These are phyloP conservation scores for Anniella stebbinsi DNA, from an alignment of 2,797 vertebrate species.

Conservation along the genomic window DNA sequence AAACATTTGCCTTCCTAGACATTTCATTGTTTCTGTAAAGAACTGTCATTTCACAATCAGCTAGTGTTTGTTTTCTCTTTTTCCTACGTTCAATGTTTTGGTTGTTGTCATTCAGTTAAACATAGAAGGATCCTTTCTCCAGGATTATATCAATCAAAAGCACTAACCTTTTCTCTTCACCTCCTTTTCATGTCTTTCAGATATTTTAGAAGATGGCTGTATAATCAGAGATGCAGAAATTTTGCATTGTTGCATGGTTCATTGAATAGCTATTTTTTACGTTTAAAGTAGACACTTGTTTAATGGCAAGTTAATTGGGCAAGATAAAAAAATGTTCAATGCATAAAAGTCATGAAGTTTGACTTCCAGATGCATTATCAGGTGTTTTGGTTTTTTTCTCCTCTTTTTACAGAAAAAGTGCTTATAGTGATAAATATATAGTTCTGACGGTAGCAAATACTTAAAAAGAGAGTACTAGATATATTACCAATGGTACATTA, in stretches of 20 bases:
- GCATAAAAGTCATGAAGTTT: not conserved
- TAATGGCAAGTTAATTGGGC: not conserved
- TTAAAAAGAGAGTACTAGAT: not conserved
- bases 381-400: no score
- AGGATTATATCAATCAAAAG: not conserved
- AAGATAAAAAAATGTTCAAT: constrained; percentile 2
- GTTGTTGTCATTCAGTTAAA: not conserved
- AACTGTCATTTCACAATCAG: not conserved
- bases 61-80: not conserved
- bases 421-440: not conserved
- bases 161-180: not conserved
- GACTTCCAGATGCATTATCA: not conserved
- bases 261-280: constrained; percentile 5
- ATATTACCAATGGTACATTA: not conserved
- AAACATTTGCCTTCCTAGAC: not conserved
- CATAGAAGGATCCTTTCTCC: not conserved
- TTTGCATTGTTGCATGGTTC: not conserved
- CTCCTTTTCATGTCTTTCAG: constrained; percentile 10
- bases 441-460: not conserved
- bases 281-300: not conserved
- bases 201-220: not conserved
- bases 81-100: not conserved
- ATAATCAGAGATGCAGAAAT: constrained; percentile 6
- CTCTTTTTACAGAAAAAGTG: not conserved
- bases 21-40: not conserved